Evolutionary conservation across 2,797 vertebrate species (phyloP).

Genomic region (Falco columbarius): DNA sequence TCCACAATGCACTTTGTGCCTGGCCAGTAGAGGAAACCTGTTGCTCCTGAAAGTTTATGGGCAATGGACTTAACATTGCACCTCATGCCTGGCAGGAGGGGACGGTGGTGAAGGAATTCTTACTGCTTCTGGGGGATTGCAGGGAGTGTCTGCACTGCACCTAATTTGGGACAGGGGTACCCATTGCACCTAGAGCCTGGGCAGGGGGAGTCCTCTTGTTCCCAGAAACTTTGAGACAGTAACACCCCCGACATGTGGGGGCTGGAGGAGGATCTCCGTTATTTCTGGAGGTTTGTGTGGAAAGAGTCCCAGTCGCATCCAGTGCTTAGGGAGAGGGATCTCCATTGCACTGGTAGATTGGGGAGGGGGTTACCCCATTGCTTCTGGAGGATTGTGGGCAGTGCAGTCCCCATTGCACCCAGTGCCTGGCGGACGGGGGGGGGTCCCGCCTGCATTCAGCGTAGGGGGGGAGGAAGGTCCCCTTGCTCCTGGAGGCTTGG

Average conservation of each 20-base stretch:
- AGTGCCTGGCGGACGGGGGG: fast-evolving
- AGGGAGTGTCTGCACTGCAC: neutral
- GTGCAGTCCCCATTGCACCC: neutral
- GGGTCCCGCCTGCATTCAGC: neutral
- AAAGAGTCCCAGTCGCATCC: neutral
- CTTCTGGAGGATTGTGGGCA: neutral
- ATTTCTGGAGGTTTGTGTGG: neutral
- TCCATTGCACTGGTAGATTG: neutral
- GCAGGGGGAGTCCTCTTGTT: neutral
- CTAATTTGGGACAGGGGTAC: neutral
- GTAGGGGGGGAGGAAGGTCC: fast-evolving
- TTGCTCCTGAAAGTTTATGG: neutral
- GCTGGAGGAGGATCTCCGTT: neutral
- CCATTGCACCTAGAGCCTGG: neutral
- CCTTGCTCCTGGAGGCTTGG: neutral
- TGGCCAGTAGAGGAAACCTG: neutral
- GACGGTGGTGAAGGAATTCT: neutral
- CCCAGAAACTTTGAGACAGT: neutral
- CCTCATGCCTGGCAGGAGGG: neutral
- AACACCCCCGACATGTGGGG: neutral
- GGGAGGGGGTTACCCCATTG: neutral
- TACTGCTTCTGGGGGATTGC: neutral
- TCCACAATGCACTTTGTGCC: neutral
- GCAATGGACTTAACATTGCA: neutral
- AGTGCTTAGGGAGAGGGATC: neutral